Evolutionary conservation across 2,888 invertebrate species (phyloP), one percentile per base, ranked within the genome.

Genomic region (Orgyia antiqua): DNA sequence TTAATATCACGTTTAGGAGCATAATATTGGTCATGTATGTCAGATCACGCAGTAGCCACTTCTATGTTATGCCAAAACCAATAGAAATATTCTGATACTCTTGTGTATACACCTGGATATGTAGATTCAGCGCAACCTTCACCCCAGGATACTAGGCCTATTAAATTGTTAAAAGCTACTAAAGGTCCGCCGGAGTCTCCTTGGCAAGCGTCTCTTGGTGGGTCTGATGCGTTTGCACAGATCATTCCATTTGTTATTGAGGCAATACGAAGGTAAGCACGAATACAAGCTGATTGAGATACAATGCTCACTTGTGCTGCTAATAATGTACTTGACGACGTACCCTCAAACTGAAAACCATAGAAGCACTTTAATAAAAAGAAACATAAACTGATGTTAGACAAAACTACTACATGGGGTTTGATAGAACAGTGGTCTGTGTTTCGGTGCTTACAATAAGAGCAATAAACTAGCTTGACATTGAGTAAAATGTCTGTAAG

Each of bases 151-250:
- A 89, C 89, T 27, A 89, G 71, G 21, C 89, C 89, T 27, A 89
- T 60, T 24, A 89, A 61, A 29, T 62, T 58, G 23, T 69, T 69
- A 26, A 70, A 60, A 29, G 73, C 67, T n/a, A 86, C 88, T 17
- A 89, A 58, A 24, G 89, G 89, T n/a, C 89, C 89, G 2, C 89
- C 89, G n/a, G 88, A 88, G 57, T 89, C 89, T 1, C 88, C 89
- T 64, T 88, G 84, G 36, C 87, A 87, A 1, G 87, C 79, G 35
- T 87, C 87, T 33, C 80, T 53, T 0, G 72, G 54, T 2, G 80
- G 79, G 3, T 70, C 45, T 1, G 42, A 34, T 1, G 53, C 70
- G 9, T 57, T 55, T 1, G 87, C 87, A 39, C 87, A 88, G 4
- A 88, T 39, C 87, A 88, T 87, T 5, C 72, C 73, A 3, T 63